Base-by-base conservation (phyloP, 1,140 invertebrate species). In the Latrodectus geometricus region DNA sequence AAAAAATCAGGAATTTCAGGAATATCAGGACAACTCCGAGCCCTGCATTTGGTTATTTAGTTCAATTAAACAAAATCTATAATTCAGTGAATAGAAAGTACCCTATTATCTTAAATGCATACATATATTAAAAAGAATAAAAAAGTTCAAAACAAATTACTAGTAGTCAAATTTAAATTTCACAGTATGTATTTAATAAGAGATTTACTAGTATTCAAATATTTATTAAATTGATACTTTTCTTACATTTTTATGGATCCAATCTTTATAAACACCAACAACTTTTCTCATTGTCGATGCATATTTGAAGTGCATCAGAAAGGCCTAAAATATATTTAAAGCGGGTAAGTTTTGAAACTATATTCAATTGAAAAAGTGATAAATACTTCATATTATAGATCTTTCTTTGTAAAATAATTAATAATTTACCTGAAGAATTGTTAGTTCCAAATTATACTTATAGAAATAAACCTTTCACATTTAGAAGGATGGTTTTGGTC, bases 201-300 rank as follows among this genome's bases (percentile, higher is more conserved):
- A 35, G 35, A 35, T 35, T 35, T 1, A 35, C 35, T 3, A 35
- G 2, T 35, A 35, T 35, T 35, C 35, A 35, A 35, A 35, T 5
- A 35, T 69, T 69, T 23, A 69, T n/a, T 48, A 48, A n/a, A n/a
- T n/a, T n/a, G 35, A 21, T 73, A 49, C 15, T 75, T n/a, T 50
- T 88, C 92, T 92, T 90, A 96, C 95, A 92, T 94, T 95, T 93
- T 96, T 95, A 92, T 97, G 96, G 90, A 98, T 98, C 96, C 97
- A 98, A 90, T 99, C 97, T 91, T 97, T 97, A 90, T 98, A 99
- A n/a, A 98, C 95, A 78, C 95, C 94, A 88, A 99, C 97, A 65
- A 97, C 96, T 90, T 95, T 95, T 65, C 96, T 92, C 85, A 97
- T 96, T 4, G 97, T 96, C 83, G 94, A 94, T 9, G 96, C 95